These are phyloP conservation scores for Cepaea nemoralis DNA, from an alignment of 1,140 invertebrate species.

Conservation along the genomic window DNA sequence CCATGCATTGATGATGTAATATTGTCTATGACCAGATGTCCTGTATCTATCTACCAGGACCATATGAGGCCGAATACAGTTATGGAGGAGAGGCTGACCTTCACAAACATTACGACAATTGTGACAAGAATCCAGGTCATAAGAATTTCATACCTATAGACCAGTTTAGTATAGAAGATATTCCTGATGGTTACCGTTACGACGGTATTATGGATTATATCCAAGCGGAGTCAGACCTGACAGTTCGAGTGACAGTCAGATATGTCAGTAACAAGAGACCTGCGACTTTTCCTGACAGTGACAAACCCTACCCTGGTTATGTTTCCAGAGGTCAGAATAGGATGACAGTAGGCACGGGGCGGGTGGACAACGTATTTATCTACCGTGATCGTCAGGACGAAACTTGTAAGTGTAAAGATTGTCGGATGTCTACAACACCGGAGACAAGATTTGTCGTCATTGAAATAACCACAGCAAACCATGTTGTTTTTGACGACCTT, in stretches of 20 bases:
- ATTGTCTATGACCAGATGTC: too few relatives aligned
- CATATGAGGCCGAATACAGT: neutral
- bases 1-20: too few relatives aligned
- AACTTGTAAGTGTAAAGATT: too few relatives aligned
- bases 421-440: too few relatives aligned
- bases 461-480: too few relatives aligned
- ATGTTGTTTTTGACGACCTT: too few relatives aligned
- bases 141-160: neutral
- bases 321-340: neutral
- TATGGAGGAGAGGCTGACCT: neutral
- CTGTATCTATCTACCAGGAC: too few relatives aligned
- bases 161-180: neutral
- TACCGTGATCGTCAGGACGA: too few relatives aligned
- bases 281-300: neutral
- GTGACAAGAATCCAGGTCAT: conserved; percentile 1
- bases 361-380: too few relatives aligned
- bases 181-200: neutral
- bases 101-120: neutral
- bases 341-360: neutral
- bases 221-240: neutral
- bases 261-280: neutral
- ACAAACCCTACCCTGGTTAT: neutral
- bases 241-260: neutral
- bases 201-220: neutral
- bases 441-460: too few relatives aligned